These are phyloP conservation scores for Anguilla marmorata DNA, from an alignment of 2,797 vertebrate genomes.

Conservation along the genomic window DNA sequence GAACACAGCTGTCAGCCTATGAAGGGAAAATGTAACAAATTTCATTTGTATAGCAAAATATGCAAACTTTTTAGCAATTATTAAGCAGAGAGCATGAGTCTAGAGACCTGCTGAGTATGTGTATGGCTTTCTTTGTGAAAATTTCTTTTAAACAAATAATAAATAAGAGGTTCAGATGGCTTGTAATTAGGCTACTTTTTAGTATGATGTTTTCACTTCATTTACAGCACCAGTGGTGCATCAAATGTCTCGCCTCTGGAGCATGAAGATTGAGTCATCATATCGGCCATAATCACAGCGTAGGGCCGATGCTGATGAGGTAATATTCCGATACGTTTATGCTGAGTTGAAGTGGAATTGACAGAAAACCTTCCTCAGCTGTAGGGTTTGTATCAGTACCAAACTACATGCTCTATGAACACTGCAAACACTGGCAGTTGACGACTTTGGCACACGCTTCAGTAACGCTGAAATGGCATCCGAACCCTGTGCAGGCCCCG, in stretches of 20 bases:
- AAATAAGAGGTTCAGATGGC: neutral
- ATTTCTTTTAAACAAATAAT: neutral
- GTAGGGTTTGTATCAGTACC: too few relatives aligned
- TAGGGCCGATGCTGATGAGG: neutral
- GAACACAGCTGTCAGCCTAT: too few relatives aligned
- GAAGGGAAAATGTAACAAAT: too few relatives aligned
- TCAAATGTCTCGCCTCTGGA: neutral
- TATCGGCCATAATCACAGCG: neutral
- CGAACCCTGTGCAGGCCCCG: neutral
- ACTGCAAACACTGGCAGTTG: too few relatives aligned
- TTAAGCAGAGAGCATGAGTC: too few relatives aligned
- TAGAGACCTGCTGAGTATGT: neutral
- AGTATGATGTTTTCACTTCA: neutral
- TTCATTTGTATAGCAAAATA: too few relatives aligned
- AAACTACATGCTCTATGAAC: too few relatives aligned
- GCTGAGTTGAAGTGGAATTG: neutral
- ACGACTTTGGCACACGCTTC: conserved; percentile 24
- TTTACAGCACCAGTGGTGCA: neutral
- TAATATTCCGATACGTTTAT: neutral
- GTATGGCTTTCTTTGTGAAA: neutral
- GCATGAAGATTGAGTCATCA: neutral
- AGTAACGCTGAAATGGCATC: neutral
- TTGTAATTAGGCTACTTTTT: neutral
- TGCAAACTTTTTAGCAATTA: too few relatives aligned
- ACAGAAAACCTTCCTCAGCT: neutral